Conservation (phyloP, 2,797 vertebrate genomes). For the Melanogrammus aeglefinus region DNA sequence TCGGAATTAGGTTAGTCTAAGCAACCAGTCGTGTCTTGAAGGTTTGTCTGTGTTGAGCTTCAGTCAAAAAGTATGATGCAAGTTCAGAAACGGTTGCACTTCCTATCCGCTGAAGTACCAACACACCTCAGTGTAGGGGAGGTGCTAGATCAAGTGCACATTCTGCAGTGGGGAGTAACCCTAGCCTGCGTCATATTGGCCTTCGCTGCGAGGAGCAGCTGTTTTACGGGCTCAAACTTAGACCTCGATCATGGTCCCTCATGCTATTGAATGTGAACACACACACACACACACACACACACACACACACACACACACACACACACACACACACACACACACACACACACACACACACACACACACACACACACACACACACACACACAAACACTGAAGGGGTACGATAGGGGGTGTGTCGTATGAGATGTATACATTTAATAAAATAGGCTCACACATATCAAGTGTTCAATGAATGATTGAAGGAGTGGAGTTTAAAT, state of each 20-base stretch:
- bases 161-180: constrained; percentile 65
- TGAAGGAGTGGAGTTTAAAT: too few species aligned
- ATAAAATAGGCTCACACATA: too few species aligned
- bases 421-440: too few species aligned
- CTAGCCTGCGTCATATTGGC: constrained; percentile 43
- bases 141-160: constrained; percentile 43
- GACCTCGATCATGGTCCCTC: constrained; percentile 32
- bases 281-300: too few species aligned
- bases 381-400: background rate
- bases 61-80: constrained; percentile 44
- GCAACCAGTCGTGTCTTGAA: background rate
- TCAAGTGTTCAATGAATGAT: too few species aligned
- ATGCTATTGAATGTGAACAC: constrained; percentile 32
- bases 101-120: constrained; percentile 19
- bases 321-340: too few species aligned
- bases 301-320: too few species aligned
- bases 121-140: constrained; percentile 6
- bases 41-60: background rate
- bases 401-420: background rate
- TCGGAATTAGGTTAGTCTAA: background rate
- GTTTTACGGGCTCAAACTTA: constrained; percentile 56
- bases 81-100: constrained; percentile 22
- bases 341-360: too few species aligned
- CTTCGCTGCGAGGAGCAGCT: constrained; percentile 64
- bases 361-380: background rate